Conservation (phyloP, 2,113 vertebrate species). For the Salvelinus namaycush region DNA sequence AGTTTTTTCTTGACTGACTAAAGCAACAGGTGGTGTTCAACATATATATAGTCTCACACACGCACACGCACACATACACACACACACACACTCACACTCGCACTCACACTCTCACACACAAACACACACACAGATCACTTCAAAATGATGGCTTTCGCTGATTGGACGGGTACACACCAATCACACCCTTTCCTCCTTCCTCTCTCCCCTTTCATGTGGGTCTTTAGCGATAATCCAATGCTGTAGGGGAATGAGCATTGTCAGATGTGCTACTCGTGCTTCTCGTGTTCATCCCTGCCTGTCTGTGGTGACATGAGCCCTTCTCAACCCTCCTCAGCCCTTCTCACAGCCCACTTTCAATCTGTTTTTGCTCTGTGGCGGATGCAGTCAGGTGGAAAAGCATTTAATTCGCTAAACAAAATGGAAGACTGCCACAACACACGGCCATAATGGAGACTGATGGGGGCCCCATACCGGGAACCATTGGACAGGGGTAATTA, state of each 20-base stretch:
- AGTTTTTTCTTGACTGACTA: no score
- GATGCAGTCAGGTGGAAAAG: constrained; percentile 67
- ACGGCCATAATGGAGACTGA: constrained; percentile 63
- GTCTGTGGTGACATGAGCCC: constrained; percentile 19
- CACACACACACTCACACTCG: neutral
- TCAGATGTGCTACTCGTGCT: neutral
- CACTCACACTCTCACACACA: neutral
- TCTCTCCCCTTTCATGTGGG: neutral
- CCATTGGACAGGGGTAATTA: constrained; percentile 75
- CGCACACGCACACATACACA: neutral
- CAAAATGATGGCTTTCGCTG: neutral
- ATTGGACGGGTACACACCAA: neutral
- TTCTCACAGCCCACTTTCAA: constrained; percentile 8
- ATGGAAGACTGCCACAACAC: constrained; percentile 35
- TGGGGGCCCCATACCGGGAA: constrained; percentile 61
- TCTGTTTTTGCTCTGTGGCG: constrained; percentile 38
- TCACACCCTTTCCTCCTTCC: neutral
- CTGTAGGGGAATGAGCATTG: neutral
- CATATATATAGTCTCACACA: neutral
- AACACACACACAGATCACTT: neutral
- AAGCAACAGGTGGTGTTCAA: neutral
- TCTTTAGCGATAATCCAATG: neutral
- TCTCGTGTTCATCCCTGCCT: neutral
- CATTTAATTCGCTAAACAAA: constrained; percentile 79
- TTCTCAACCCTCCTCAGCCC: neutral